Evolutionary conservation across 2,888 invertebrate genomes (phyloP), one percentile per base, ranked within the genome.

Genomic region (Lasioglossum leucozonium): DNA sequence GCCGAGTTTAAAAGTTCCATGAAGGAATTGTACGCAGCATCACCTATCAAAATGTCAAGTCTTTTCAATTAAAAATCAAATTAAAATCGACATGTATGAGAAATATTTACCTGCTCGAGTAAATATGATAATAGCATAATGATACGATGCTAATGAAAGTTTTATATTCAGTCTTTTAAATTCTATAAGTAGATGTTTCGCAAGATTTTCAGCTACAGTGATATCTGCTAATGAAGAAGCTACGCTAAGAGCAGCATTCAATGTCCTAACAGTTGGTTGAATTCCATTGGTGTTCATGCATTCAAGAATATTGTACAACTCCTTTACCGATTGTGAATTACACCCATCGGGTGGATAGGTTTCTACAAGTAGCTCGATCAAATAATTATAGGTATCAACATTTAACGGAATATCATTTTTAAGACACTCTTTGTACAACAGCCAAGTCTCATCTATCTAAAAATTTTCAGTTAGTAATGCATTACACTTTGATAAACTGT

Each of bases 101-200:
- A n/a, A 69, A 40, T 69, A 11, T 69, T 96, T 95, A 96, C 98
- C 96, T 85, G 97, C 97, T 93, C 96, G 96, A 92, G 97, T 97
- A 93, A 97, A 98, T 72, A 97, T 96, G 74, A 96, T 96, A 26
- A 98, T 94, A 0, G 98, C 92, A 92, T 97, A 97, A 94, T 97
- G 97, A 95, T 98, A 99, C 0, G 97, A 96, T 0, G 97, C 97
- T 11, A 99, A 95, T 34, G 97, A 97, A 0, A 98, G 98, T 91
- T 97, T 96, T 40, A 99, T 96, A 16, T 96, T 97, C 0, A 98
- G 91, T 16, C 94, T 93, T 88, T 95, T 96, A 93, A 98, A 97
- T 94, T 98, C 97, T 3, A 96, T 91, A 5, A 98, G 92, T 0
- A 96, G 94, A 85, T 95, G 95, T 0, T 96, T 93, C 6, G 96